Base-by-base conservation (phyloP, 2,113 vertebrate species). In the Coracopsis vasa region DNA sequence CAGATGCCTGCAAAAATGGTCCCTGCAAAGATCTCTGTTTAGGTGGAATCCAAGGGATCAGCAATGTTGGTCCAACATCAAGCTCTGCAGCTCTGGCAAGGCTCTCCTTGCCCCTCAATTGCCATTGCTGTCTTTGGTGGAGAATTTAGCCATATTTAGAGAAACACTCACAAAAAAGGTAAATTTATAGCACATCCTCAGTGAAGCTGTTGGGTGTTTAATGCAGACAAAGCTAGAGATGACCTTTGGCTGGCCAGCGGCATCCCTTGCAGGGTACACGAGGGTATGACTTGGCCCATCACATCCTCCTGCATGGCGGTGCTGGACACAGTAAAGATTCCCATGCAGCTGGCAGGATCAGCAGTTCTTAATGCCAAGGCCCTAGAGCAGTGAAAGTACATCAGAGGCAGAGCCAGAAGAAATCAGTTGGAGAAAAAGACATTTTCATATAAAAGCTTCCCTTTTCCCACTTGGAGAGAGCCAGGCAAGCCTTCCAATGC, bases 231-330 rank as follows among this genome's bases (percentile, higher is more conserved):
- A 56, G 16, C 37, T 78, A 8, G 56, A 67, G n/a, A 3, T 15
- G 6, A 5, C 29, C 29, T 33, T 54, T n/a, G n/a, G 5, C 20
- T 73, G 64, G 18, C 6, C 13, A 6, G 1, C 1, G 15, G 20
- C n/a, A 35, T 11, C 29, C 24, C 17, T 71, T 0, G 0, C 7
- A 35, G 47, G 42, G 28, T 29, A 45, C 60, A 1, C 23, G 33
- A 47, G 35, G 11, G 33, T 1, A 5, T 13, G 41, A 67, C 11
- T 28, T 37, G 48, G 23, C 51, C 51, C 47, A 79, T 10, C 45
- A 13, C 13, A 8, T 28, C 45, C 39, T 53, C 27, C 81, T 66
- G 28, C 25, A 12, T 1, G 7, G 17, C 16, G 17, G 14, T 41
- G 47, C 19, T 61, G n/a, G n/a, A 7, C 27, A 45, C 35, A 42